Conservation (phyloP, 2,797 vertebrate genomes). For the Melopsittacus undulatus region DNA sequence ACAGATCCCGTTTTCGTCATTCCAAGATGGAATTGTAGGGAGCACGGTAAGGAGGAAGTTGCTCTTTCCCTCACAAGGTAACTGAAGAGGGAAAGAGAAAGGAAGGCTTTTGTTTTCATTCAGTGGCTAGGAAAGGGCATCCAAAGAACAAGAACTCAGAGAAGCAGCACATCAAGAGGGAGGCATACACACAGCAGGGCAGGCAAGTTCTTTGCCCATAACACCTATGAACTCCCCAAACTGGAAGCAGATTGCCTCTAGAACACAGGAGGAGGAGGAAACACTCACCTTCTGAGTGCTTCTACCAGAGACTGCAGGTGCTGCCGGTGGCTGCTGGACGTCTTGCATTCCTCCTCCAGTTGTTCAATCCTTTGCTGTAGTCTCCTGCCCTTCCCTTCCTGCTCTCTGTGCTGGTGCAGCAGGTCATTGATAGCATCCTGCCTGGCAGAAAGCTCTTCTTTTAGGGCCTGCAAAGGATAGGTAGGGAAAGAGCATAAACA, state of each 20-base stretch:
- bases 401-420: slow-evolving; percentile 76
- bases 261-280: not conserved
- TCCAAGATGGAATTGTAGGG: not conserved
- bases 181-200: not conserved
- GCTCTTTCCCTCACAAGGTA: not conserved
- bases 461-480: slow-evolving; percentile 54
- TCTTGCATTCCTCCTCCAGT: slow-evolving; percentile 66
- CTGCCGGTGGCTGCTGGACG: slow-evolving; percentile 53
- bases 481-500: not conserved
- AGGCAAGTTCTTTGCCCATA: not conserved
- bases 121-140: not conserved
- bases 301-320: slow-evolving; percentile 73
- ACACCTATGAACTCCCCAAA: not conserved
- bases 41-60: not conserved
- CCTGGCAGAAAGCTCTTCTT: slow-evolving; percentile 72
- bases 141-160: not conserved
- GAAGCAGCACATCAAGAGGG: rapidly evolving
- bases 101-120: not conserved
- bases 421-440: slow-evolving; percentile 70
- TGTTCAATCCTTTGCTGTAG: slow-evolving; percentile 75
- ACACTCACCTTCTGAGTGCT: slow-evolving; percentile 67
- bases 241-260: not conserved
- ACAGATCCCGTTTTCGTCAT: not conserved
- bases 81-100: not conserved
- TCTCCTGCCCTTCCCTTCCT: slow-evolving; percentile 74